phyloP scores from a whole-genome alignment of 2,888 invertebrate species.

The Coelinius sp. region DNA sequence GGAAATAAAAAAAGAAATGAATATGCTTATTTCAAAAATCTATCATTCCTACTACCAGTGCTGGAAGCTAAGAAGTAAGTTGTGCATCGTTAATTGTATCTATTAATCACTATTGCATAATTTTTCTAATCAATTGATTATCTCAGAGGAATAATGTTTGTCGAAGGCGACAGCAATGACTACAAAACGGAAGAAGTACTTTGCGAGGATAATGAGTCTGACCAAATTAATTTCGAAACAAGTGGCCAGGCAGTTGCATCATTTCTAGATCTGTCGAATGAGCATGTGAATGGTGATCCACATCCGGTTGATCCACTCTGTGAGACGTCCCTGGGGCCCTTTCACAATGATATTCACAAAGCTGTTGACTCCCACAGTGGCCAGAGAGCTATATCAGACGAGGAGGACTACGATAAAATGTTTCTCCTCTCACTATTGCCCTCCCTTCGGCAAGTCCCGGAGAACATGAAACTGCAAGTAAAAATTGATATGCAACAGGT shows the following conservation, averaged over 20 bases:
- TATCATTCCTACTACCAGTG: constrained; percentile 63
- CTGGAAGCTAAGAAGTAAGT: constrained; percentile 57
- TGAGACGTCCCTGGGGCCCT: constrained; percentile 59
- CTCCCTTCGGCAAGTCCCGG: constrained; percentile 62
- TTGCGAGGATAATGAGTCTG: background rate
- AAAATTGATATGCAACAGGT: constrained; percentile 68
- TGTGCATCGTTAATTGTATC: background rate
- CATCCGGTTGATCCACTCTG: constrained; percentile 54
- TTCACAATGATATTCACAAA: constrained; percentile 61
- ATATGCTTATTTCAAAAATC: constrained; percentile 62
- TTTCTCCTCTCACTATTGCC: constrained; percentile 65
- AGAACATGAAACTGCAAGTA: constrained; percentile 64
- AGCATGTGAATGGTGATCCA: constrained; percentile 34
- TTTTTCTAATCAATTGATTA: background rate
- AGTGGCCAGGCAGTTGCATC: background rate
- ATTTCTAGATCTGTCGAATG: background rate
- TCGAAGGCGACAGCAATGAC: background rate
- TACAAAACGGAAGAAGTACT: background rate
- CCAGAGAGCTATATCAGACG: constrained; percentile 54
- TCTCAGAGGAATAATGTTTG: background rate
- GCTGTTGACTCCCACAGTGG: constrained; percentile 59
- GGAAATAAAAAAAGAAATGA: constrained; percentile 60
- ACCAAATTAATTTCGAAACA: background rate
- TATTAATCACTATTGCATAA: background rate
- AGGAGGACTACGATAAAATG: constrained; percentile 67